Conservation (phyloP, 2,797 vertebrate genomes). For the Alectoris magna region DNA sequence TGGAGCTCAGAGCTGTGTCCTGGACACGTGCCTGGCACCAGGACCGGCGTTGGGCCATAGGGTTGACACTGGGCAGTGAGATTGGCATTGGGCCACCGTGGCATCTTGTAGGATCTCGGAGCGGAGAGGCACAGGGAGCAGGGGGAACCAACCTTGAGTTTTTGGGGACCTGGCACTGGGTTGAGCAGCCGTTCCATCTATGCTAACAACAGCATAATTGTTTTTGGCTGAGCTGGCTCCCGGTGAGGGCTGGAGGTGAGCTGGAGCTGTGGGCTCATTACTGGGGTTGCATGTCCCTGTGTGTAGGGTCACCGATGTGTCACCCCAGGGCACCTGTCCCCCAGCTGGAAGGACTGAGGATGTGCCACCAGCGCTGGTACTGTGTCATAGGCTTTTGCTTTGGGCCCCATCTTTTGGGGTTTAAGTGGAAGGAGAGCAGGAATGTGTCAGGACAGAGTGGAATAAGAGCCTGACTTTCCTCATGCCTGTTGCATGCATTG, state of each 20-base stretch:
- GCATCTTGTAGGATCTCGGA: neutral
- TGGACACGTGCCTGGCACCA: neutral
- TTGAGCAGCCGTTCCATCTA: neutral
- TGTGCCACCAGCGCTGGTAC: neutral
- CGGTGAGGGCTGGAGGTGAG: neutral
- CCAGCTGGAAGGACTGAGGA: neutral
- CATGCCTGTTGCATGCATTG: neutral
- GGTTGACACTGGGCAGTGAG: neutral
- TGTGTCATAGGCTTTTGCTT: fast-evolving
- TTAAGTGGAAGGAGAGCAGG: neutral
- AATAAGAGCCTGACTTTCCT: constrained; percentile 14
- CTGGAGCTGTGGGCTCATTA: fast-evolving
- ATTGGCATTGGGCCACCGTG: neutral
- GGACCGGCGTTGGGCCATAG: neutral
- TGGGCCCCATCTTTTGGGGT: neutral
- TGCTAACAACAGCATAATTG: fast-evolving
- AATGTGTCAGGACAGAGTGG: neutral
- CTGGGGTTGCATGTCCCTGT: neutral
- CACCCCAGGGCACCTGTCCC: neutral
- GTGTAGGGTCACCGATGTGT: neutral
- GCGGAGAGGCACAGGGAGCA: neutral
- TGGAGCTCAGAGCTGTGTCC: neutral
- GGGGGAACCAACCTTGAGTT: fast-evolving
- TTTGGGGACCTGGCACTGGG: neutral
- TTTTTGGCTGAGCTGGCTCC: neutral